A percentile compares a stretch with the other conserved stretches of the same genome.
Conservation (phyloP, 2,797 vertebrate species). For the Neomorphus geoffroyi region DNA sequence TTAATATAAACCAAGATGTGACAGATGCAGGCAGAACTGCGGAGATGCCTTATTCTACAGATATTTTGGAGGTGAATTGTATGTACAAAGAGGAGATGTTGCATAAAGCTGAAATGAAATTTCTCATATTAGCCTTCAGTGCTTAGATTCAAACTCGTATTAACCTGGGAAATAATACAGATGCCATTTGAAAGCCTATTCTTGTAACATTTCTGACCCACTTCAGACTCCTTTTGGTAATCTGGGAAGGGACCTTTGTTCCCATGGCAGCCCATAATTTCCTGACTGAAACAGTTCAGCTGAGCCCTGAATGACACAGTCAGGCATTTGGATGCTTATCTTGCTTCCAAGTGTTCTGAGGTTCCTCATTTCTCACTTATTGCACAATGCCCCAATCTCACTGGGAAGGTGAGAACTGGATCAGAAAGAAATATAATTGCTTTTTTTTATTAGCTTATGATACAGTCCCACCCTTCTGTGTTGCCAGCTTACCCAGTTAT, state of each 20-base stretch:
- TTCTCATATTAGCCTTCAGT: not conserved
- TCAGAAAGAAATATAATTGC: constrained; percentile 82
- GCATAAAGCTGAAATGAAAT: constrained; percentile 4
- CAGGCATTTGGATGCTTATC: constrained; percentile 53
- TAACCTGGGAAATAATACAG: constrained; percentile 55
- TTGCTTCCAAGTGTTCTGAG: constrained; percentile 60
- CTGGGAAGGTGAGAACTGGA: constrained; percentile 78
- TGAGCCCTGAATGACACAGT: constrained; percentile 50
- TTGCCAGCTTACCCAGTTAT: constrained; percentile 77
- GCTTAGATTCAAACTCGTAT: constrained; percentile 7
- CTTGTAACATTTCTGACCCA: constrained; percentile 54
- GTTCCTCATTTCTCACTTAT: constrained; percentile 64
- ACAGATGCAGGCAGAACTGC: not conserved
- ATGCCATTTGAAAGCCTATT: constrained; percentile 48
- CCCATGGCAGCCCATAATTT: constrained; percentile 58
- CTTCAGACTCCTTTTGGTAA: constrained; percentile 56
- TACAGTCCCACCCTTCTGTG: constrained; percentile 73
- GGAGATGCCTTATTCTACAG: not conserved
- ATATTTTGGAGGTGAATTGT: not conserved
- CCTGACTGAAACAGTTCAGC: constrained; percentile 34
- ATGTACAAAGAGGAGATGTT: not conserved
- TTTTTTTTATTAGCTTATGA: constrained; percentile 81
- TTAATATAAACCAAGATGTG: not conserved
- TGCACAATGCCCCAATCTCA: constrained; percentile 72
- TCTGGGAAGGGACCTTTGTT: constrained; percentile 68